Base-by-base conservation (phyloP, 1,140 invertebrate species). In the Heliconius eleuchia region DNA sequence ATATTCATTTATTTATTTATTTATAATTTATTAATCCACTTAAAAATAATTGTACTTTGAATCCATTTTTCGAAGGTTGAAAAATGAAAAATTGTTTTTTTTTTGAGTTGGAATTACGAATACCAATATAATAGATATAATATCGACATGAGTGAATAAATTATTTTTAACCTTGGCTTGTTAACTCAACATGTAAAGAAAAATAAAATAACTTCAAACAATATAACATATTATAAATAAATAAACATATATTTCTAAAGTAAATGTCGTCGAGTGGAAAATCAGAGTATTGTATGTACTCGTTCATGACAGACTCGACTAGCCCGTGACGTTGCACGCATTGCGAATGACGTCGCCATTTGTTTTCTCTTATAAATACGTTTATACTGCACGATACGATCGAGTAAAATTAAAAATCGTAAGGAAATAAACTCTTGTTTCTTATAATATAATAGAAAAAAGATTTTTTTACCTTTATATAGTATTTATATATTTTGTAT, bases 331-430 rank as follows among this genome's bases (percentile, higher is more conserved):
- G 82, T 71, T 83, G 80, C 82, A 83, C 82, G 82, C 82, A 83
- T 80, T 83, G 82, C 77, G 77, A 80, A 55, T 83, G 82, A 81
- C 82, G 82, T 73, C 72, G 77, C 80, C 78, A 83, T 83, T 83
- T 83, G 82, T 83, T 83, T 76, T 73, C 80, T 74, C n/a, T 70
- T 78, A 74, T 74, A 77, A 76, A 77, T 66, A 71, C 19, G n/a
- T 60, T 82, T 77, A 71, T 3, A 74, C 9, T 16, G 30, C n/a
- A n/a, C 77, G 79, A 79, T 52, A 76, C 77, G 74, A 42, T 39
- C 19, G 2, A 72, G 9, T 8, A 6, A 8, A 42, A 39, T 3
- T 1, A 16, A 6, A 30, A 30, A 30, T 66, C 23, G 23, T 66
- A 30, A 13, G 27, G 55, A n/a, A 57, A 57, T 57, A 23, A 23